A percentile compares a stretch with the other conserved stretches of the same genome.
Evolutionary conservation across 2,113 vertebrate genomes (phyloP).

Genomic region (Nycticryphes semicollaris): DNA sequence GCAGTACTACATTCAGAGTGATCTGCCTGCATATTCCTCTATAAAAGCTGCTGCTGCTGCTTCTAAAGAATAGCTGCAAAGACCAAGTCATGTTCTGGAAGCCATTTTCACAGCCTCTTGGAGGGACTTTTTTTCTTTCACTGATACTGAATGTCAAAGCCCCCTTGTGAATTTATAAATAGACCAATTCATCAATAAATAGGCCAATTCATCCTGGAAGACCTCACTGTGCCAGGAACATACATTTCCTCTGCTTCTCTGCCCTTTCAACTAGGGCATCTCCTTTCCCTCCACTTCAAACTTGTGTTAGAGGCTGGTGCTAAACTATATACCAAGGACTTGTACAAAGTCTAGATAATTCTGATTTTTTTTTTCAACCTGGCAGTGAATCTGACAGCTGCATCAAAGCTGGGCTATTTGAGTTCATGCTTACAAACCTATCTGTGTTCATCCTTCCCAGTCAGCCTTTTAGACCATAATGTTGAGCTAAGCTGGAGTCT

Average conservation of each 20-base stretch:
- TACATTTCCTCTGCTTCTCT: not conserved
- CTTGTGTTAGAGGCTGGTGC: not conserved
- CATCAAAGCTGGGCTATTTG: not conserved
- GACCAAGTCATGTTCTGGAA: not conserved
- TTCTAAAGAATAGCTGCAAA: not conserved
- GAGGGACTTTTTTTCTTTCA: not conserved
- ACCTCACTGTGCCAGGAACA: not conserved
- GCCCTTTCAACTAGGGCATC: not conserved
- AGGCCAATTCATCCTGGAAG: not conserved
- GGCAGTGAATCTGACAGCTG: not conserved
- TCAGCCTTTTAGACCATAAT: not conserved
- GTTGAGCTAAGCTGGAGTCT: not conserved
- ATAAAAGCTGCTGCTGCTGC: not conserved
- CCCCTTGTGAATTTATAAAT: not conserved
- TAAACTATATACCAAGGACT: not conserved
- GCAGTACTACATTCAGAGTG: not conserved
- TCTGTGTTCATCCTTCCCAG: not conserved
- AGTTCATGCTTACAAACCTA: not conserved
- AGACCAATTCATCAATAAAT: not conserved
- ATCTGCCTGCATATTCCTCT: not conserved
- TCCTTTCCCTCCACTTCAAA: not conserved
- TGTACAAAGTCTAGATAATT: not conserved
- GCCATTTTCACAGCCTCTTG: not conserved
- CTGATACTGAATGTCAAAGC: not conserved
- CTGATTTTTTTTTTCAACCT: fast-evolving